These are phyloP conservation scores for Torymus texanus DNA, from an alignment of 2,888 invertebrate genomes.

Conservation along the genomic window DNA sequence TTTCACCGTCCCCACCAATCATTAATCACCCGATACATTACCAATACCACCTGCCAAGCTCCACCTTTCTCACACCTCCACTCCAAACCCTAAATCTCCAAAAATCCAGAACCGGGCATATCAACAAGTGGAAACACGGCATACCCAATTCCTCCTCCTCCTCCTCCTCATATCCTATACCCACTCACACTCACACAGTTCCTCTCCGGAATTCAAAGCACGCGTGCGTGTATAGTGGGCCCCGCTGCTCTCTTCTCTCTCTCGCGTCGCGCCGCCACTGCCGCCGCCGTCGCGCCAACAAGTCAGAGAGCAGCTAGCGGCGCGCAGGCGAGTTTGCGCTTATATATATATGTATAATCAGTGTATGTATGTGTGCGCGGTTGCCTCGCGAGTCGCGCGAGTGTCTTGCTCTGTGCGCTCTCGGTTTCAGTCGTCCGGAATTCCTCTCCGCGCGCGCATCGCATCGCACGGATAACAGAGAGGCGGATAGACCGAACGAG, in stretches of 20 bases:
- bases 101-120: too few relatives aligned
- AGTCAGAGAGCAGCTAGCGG: neutral
- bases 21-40: too few relatives aligned
- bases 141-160: neutral
- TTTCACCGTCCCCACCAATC: too few relatives aligned
- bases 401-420: neutral
- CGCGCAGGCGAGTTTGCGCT: too few relatives aligned
- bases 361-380: too few relatives aligned
- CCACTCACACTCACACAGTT: neutral
- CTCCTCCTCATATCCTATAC: neutral
- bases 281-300: slow-evolving; percentile 9
- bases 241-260: neutral
- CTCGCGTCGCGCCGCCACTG: neutral
- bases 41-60: too few relatives aligned
- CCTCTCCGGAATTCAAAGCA: slow-evolving; percentile 30
- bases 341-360: too few relatives aligned
- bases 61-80: too few relatives aligned
- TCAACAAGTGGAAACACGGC: too few relatives aligned
- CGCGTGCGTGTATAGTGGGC: slow-evolving; percentile 8
- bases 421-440: slow-evolving; percentile 28
- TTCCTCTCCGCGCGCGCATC: slow-evolving; percentile 22
- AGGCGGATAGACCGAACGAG: neutral
- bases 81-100: too few relatives aligned
- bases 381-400: too few relatives aligned
- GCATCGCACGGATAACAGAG: slow-evolving; percentile 1